Evolutionary conservation across 2,888 invertebrate genomes (phyloP), one percentile per base, ranked within the genome.

Genomic region (Syritta pipiens): DNA sequence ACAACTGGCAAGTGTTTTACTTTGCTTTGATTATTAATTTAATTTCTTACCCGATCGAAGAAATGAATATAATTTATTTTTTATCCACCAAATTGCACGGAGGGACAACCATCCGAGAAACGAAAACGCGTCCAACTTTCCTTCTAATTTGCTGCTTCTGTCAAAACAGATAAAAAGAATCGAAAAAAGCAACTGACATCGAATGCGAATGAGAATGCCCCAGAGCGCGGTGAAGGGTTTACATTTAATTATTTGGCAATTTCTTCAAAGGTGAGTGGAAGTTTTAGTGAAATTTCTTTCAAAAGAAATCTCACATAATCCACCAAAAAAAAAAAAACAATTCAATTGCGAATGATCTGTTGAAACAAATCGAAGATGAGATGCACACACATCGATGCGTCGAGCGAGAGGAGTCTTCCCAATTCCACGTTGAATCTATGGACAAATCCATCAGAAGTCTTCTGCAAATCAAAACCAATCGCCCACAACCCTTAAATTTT

Each of bases 151-250:
- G 59, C 20, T 79, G 60, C 77, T 71, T 60, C 77, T 79, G 77
- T 79, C 77, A 79, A 79, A 79, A 72, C 60, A 79, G 42, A 65
- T 59, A 59, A 62, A 72, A 72, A 67, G 72, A 71, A 71, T 71
- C 63, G 71, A 76, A 76, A 44, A 59, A 71, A 71, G 57, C 77
- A 71, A 79, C 77, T 79, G 77, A 79, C 77, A 76, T 49, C 30
- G 26, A 79, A 67, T 17, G 55, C 19, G 49, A 65, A 49, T 49
- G 46, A 30, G 51, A 22, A 17, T 30, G 51, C 44, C 40, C 44
- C 49, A 10, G 42, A 19, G n/a, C n/a, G 44, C 10, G 53, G 55
- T 49, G 40, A 42, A 60, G 9, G 62, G 14, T 62, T 53, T 62
- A 60, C 1, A 26, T 49, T 69, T 24, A 49, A 63, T 30, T 28